Evolutionary conservation across 2,888 invertebrate genomes (phyloP).

Genomic region (Drosophila rubida): DNA sequence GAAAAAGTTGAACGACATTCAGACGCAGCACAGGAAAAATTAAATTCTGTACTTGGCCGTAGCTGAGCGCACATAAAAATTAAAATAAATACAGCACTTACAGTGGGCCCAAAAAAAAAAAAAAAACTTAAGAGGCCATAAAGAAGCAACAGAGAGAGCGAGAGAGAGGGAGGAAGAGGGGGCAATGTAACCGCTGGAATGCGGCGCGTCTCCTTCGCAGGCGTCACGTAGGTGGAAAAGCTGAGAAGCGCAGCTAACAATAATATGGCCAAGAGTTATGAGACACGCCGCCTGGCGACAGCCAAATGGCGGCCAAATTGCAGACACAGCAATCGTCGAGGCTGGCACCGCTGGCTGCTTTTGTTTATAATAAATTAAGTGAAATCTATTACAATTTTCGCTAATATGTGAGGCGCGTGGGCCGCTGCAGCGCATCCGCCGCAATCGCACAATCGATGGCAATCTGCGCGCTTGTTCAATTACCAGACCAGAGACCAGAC

Average conservation of each 20-base stretch:
- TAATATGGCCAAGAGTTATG: constrained; percentile 62
- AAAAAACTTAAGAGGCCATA: constrained; percentile 41
- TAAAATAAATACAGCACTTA: constrained; percentile 69
- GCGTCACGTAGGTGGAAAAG: constrained; percentile 72
- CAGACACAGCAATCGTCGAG: constrained; percentile 5
- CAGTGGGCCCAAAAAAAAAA: constrained; percentile 20
- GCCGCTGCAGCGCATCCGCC: constrained; percentile 20
- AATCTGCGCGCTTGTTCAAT: constrained; percentile 80
- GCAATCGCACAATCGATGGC: constrained; percentile 78
- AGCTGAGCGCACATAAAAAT: constrained; percentile 56
- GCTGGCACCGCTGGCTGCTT: constrained; percentile 29
- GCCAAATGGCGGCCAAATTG: constrained; percentile 59
- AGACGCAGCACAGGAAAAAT: constrained; percentile 49
- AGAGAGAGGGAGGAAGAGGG: constrained; percentile 8
- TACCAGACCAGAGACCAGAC: constrained; percentile 53
- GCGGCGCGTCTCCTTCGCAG: constrained; percentile 66
- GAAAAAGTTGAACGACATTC: constrained; percentile 74
- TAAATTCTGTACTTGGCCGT: constrained; percentile 19
- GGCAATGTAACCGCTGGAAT: constrained; percentile 55
- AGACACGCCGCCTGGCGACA: constrained; percentile 62
- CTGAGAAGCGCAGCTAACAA: constrained; percentile 35
- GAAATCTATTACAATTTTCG: constrained; percentile 75
- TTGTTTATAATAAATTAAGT: constrained; percentile 71
- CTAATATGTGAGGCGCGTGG: constrained; percentile 74
- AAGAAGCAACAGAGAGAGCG: constrained; percentile 10